Base-by-base conservation (phyloP, 1,140 invertebrate species). In the Ladona fulva region DNA sequence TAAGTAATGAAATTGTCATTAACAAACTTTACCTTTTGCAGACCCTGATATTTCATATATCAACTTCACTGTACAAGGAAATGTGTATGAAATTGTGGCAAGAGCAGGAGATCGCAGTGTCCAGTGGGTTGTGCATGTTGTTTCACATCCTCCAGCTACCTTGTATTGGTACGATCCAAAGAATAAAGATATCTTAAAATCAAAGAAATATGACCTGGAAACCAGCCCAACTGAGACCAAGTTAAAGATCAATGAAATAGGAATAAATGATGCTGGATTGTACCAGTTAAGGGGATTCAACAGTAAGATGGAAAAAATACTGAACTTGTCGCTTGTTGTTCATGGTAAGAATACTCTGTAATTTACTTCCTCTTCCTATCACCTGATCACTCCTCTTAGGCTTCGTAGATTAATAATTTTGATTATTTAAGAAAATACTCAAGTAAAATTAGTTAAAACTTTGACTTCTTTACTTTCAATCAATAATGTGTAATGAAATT, bases 111-210 rank as follows among this genome's bases (percentile, higher is more conserved):
- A 52, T 37, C 79, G 76, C 52, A 82, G 12, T 25, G 82, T 83
- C 25, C 81, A 83, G 76, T 87, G 84, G 84, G 82, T 83, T 8
- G 82, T 88, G 14, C 73, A 85, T 37, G 80, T 87, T 19, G 78
- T 85, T n/a, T 86, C 83, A 12, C 86, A 85, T 83, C 87, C 87
- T 24, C 74, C 59, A 66, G 75, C 42, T 22, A 25, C 24, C 25
- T 42, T 25, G n/a, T 22, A 16, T 42, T 85, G 84, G 83, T 80
- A 82, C 7, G 78, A 81, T 29, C 80, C 82, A 10, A 80, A 81
- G 37, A 80, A 79, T 0, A 77, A 83, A 8, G 80, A 82, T 77
- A 82, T 84, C 16, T 79, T 75, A 0, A 42, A n/a, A 42, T 79
- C 42, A 16, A 76, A 44, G 19, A 87, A 87, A 80, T 85, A 86